Evolutionary conservation across 2,888 invertebrate genomes (phyloP), one percentile per base, ranked within the genome.

Genomic region (Morpho achilles): DNA sequence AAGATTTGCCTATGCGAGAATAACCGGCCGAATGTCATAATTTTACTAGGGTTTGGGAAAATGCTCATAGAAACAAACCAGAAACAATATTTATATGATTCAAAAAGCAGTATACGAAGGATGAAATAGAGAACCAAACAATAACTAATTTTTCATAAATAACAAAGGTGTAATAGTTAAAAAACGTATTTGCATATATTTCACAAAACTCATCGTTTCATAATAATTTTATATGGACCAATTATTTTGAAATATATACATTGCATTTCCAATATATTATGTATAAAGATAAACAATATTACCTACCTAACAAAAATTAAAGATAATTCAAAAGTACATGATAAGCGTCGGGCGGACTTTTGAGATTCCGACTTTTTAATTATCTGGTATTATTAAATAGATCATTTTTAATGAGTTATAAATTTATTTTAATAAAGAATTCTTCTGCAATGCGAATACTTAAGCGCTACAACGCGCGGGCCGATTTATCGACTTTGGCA

Each of bases 71-170:
- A 42, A 42, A 42, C 7, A 1, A 42, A 42, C 42, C 42, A 42
- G 2, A 42, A 42, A 42, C 42, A 42, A 42, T 42, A 42, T 51
- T 51, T 51, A 51, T 9, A 51, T 22, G 22, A 51, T 43, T 42
- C n/a, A 44, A 52, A 42, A 42, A 42, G 42, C 42, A 7, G 42
- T 42, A 42, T 42, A 42, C 42, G 7, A 42, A 42, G 8, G 42
- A 42, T 8, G 8, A 42, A 42, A 16, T 16, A 16, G 16, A 16
- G 16, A 16, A 16, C 16, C 16, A 42, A 8, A 42, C 42, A 42
- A 7, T 42, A 42, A 8, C 42, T 42, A 8, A 1, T 42, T 8
- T 42, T 8, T 42, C 7, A 8, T 42, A 42, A 1, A 8, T 41
- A 2, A 42, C 7, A 42, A 42, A 8, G 7, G 8, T n/a, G n/a